phyloP scores from a whole-genome alignment of 2,113 vertebrate species.

The Scartelaos histophorus region DNA sequence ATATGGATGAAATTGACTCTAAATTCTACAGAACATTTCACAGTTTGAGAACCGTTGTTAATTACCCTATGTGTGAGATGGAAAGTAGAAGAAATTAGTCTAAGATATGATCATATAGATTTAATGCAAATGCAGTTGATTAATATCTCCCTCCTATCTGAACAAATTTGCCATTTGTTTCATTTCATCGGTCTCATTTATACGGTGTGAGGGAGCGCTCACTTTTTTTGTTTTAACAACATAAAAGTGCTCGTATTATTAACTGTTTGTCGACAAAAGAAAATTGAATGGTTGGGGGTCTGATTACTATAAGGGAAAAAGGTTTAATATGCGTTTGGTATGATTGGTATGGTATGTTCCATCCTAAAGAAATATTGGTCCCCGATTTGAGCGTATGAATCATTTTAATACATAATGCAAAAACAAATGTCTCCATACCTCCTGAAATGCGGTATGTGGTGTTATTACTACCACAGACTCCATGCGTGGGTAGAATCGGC shows the following conservation, averaged over 20 bases:
- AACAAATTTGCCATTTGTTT: not conserved
- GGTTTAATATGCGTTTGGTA: too few relatives aligned
- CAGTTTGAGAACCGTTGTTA: too few relatives aligned
- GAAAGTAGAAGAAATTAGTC: not conserved
- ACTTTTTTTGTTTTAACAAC: not conserved
- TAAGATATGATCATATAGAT: not conserved
- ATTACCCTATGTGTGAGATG: not conserved
- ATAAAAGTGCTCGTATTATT: not conserved
- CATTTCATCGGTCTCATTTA: too few relatives aligned
- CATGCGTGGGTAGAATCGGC: conserved; percentile 8
- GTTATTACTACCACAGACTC: conserved; percentile 24
- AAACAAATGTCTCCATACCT: conserved; percentile 15
- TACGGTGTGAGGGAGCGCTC: not conserved
- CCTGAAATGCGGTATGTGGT: too few relatives aligned
- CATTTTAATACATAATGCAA: not conserved
- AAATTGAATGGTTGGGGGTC: too few relatives aligned
- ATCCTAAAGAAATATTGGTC: too few relatives aligned
- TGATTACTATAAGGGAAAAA: too few relatives aligned
- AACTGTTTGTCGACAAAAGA: not conserved
- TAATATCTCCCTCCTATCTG: not conserved
- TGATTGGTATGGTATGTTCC: too few relatives aligned
- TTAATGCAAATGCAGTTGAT: not conserved
- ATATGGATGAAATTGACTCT: too few relatives aligned
- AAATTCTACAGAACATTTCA: too few relatives aligned
- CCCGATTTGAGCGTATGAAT: not conserved